Percentiles rank a stretch among this genome's conserved stretches.
Evolutionary conservation across 2,113 vertebrate genomes (phyloP).

Genomic region (Sinocyclocheilus maitianheensis): DNA sequence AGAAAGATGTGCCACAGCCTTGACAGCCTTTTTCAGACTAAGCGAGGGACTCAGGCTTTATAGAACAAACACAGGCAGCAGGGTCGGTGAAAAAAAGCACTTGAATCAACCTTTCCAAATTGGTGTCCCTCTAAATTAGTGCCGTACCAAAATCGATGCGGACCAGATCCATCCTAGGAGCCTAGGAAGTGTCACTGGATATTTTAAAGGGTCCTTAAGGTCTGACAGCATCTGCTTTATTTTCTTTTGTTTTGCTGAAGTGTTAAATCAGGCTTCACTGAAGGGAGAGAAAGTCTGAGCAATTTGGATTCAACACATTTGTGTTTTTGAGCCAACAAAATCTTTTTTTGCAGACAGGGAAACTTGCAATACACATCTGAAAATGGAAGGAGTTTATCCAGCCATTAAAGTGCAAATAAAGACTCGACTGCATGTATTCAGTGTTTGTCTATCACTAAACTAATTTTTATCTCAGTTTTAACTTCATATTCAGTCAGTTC

Average conservation of each 20-base stretch:
- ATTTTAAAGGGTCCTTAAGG: slow-evolving; percentile 30
- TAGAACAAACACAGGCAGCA: not conserved
- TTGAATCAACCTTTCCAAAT: slow-evolving; percentile 36
- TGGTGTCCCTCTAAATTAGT: slow-evolving; percentile 31
- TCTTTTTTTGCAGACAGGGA: not conserved
- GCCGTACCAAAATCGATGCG: slow-evolving; percentile 34
- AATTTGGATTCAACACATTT: slow-evolving; percentile 16
- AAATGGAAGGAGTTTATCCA: not conserved
- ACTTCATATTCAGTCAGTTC: not conserved
- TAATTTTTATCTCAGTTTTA: not conserved
- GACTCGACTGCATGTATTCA: not conserved
- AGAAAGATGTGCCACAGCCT: slow-evolving; percentile 27
- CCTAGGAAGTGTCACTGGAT: slow-evolving; percentile 8
- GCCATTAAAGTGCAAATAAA: slow-evolving; percentile 18
- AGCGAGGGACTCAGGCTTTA: slow-evolving; percentile 1
- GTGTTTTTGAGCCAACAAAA: slow-evolving; percentile 1
- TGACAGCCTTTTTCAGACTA: slow-evolving; percentile 17
- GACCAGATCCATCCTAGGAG: slow-evolving; percentile 18
- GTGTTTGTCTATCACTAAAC: not conserved
- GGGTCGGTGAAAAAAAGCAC: slow-evolving; percentile 21
- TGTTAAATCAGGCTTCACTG: slow-evolving; percentile 22
- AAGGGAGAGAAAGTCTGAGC: not conserved
- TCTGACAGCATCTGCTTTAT: slow-evolving; percentile 42
- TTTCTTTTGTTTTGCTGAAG: slow-evolving; percentile 2
- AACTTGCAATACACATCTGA: not conserved